These are phyloP conservation scores for Stomorhina lunata DNA, from an alignment of 2,888 invertebrate species.

Conservation along the genomic window DNA sequence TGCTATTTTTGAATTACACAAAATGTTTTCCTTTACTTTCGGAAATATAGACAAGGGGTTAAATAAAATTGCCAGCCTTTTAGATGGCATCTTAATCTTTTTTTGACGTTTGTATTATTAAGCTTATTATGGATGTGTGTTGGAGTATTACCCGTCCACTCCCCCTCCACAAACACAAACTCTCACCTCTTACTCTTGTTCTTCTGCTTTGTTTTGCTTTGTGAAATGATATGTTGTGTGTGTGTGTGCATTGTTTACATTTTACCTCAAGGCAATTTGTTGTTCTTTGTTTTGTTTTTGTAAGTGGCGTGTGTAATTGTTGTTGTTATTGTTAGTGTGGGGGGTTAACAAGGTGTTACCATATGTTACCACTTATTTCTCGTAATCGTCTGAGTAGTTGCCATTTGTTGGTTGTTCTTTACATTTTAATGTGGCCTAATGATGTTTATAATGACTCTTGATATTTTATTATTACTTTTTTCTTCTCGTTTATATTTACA, in stretches of 20 bases:
- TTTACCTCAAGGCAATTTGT: constrained; percentile 40
- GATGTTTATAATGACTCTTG: constrained; percentile 64
- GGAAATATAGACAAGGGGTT: constrained; percentile 55
- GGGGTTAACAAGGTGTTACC: constrained; percentile 58
- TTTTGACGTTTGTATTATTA: constrained; percentile 56
- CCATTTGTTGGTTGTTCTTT: constrained; percentile 34
- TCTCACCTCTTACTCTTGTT: neutral
- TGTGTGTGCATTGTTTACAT: too few relatives aligned
- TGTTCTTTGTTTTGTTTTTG: neutral
- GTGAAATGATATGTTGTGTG: constrained; percentile 33
- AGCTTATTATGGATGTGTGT: constrained; percentile 23
- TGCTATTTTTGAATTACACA: constrained; percentile 26
- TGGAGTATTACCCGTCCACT: neutral
- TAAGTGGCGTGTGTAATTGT: neutral
- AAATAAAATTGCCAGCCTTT: constrained; percentile 40
- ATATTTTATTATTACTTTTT: constrained; percentile 55
- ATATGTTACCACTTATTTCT: constrained; percentile 65
- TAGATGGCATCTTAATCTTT: constrained; percentile 64
- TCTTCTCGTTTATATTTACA: neutral
- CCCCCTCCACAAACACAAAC: neutral
- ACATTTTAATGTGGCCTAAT: constrained; percentile 38
- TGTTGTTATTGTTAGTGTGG: neutral
- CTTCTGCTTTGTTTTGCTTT: constrained; percentile 14
- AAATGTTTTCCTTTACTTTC: constrained; percentile 40
- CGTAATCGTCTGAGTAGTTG: constrained; percentile 37